Percentiles rank a stretch among this genome's conserved stretches.
These are phyloP conservation scores for Cephus runcator DNA, from an alignment of 2,888 invertebrate genomes.

Conservation along the genomic window DNA sequence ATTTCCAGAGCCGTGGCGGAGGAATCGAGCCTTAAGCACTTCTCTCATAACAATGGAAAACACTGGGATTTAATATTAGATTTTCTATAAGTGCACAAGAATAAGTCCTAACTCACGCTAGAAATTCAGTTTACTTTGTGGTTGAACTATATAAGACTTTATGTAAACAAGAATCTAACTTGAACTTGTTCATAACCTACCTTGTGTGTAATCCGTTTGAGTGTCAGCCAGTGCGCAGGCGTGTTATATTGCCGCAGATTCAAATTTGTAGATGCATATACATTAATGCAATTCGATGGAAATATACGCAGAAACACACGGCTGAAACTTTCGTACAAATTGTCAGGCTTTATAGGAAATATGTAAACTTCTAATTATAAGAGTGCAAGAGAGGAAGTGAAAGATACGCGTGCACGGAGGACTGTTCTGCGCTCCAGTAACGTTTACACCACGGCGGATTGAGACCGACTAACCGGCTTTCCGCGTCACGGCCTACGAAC, in stretches of 20 bases:
- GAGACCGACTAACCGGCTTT: conserved; percentile 60
- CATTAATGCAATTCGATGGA: not conserved
- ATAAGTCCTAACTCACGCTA: not conserved
- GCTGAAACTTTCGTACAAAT: not conserved
- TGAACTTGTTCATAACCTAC: not conserved
- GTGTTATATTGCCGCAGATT: not conserved
- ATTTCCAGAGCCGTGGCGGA: too few relatives aligned
- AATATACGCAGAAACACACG: not conserved
- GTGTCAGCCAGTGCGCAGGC: not conserved
- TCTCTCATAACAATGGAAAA: not conserved
- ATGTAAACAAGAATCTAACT: not conserved
- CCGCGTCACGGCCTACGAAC: conserved; percentile 46
- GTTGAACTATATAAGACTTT: not conserved
- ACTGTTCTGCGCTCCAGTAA: not conserved
- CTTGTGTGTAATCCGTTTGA: not conserved
- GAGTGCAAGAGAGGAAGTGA: not conserved
- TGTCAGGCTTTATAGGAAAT: not conserved
- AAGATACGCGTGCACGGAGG: not conserved
- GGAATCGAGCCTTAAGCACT: too few relatives aligned
- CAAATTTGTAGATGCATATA: not conserved
- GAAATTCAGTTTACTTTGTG: not conserved
- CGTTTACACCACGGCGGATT: conserved; percentile 41
- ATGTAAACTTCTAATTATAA: not conserved
- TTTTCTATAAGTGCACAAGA: not conserved
- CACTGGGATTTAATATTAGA: not conserved